Percentiles rank a stretch among this genome's conserved stretches.
These are phyloP conservation scores for Merluccius polli DNA, from an alignment of 2,797 vertebrate species.

Conservation along the genomic window DNA sequence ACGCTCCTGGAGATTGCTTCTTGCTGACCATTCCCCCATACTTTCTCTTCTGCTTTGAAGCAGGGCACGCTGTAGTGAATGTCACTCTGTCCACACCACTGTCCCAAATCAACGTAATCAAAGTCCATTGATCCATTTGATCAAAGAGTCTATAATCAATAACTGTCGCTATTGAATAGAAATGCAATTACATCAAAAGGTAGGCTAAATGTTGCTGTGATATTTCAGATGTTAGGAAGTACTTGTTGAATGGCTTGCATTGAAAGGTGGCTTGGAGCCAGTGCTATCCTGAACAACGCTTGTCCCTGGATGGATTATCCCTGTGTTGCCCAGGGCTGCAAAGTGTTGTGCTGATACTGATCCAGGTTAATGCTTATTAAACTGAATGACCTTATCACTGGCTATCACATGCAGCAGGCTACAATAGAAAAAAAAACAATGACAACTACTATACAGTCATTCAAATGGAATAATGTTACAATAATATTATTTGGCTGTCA, in stretches of 20 bases:
- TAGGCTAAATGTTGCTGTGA: neutral
- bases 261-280: conserved; percentile 12
- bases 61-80: neutral
- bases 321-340: conserved; percentile 19
- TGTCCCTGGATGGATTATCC: conserved; percentile 50
- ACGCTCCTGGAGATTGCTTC: conserved; percentile 28
- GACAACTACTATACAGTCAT: neutral
- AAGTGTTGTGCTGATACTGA: conserved; percentile 49
- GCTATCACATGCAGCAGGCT: conserved; percentile 40
- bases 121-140: neutral
- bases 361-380: conserved; percentile 68
- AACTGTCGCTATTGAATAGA: too few relatives aligned
- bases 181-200: too few relatives aligned
- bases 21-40: conserved; percentile 17
- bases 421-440: neutral
- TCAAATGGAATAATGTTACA: neutral
- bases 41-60: neutral
- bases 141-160: too few relatives aligned
- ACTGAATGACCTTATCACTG: conserved; percentile 60
- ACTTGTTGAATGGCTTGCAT: conserved; percentile 6
- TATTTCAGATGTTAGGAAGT: neutral
- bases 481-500: neutral
- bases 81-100: neutral
- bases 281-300: neutral
- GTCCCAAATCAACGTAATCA: neutral